Evolutionary conservation across 2,888 invertebrate genomes (phyloP), one percentile per base, ranked within the genome.

Genomic region (Lasioglossum malachurum): DNA sequence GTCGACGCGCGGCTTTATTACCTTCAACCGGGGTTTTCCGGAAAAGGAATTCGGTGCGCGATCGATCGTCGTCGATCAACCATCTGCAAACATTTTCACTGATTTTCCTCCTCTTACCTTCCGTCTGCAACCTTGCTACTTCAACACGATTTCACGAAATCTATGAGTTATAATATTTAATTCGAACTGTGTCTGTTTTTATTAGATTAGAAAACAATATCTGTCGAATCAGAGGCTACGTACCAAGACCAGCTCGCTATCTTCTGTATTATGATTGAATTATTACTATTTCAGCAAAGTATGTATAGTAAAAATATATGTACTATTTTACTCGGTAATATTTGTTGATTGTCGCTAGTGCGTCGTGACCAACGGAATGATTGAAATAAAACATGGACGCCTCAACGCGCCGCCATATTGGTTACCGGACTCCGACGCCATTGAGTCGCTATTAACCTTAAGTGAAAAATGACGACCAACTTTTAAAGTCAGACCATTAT

Each of bases 1-100:
- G 90, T 91, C 92, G 91, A 88, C 91, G 93, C 91, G 91, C 84
- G 49, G 82, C 90, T 91, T 91, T 92, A 93, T 93, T 93, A 90
- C 90, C 90, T 87, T 84, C 83, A 71, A 75, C 76, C 80, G 78
- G 84, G 84, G 82, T 88, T 89, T 90, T 80, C 83, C 82, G 86
- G 75, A 87, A 80, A 85, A 83, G 53, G 64, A 83, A 79, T 77
- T 80, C 79, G 71, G 23, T 27, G 53, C 14, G 19, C 49, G 46
- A 74, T 74, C 84, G 79, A 77, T 74, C 44, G 74, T n/a, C 44
- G 31, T 12, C 12, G n/a, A 73, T 73, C 49, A 1, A 19, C 23
- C 38, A 3, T 38, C 38, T 38, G 8, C 19, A 23, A 23, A 10
- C 31, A 31, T 31, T n/a, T 31, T 60, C 16, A 16, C 16, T 31